Evolutionary conservation across 2,888 invertebrate genomes (phyloP).

Genomic region (Plagiodera versicolora): DNA sequence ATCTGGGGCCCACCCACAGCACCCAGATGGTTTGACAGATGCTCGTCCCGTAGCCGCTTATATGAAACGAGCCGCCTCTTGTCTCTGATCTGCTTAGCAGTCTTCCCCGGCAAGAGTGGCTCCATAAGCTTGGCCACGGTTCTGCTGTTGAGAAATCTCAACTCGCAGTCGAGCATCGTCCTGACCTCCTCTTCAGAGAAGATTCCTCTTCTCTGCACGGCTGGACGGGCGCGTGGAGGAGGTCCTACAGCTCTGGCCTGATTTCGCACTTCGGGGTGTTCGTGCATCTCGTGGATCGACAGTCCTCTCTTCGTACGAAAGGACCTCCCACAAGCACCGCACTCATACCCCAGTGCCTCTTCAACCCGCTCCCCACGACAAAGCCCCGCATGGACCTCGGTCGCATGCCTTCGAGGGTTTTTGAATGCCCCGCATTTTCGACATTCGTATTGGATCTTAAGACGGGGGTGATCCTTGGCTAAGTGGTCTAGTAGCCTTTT

Average conservation of each 20-base stretch:
- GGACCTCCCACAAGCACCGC: background rate
- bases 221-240: background rate
- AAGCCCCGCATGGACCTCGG: too few relatives aligned
- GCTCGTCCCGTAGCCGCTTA: too few relatives aligned
- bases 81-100: background rate
- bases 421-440: too few relatives aligned
- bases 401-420: too few relatives aligned
- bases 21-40: background rate
- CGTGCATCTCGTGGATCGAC: background rate
- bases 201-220: background rate
- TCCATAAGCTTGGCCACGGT: background rate
- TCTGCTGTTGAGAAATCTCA: background rate
- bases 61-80: too few relatives aligned
- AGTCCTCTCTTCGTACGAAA: background rate
- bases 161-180: slow-evolving; percentile 7
- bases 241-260: slow-evolving; percentile 1
- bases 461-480: background rate
- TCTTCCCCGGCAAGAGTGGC: background rate
- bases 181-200: slow-evolving; percentile 1
- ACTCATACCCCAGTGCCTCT: background rate
- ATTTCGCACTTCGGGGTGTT: slow-evolving; percentile 1
- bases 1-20: background rate
- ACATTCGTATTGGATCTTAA: background rate
- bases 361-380: too few relatives aligned
- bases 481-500: too few relatives aligned